phyloP scores from a whole-genome alignment of 2,113 vertebrate genomes.

The Picathartes gymnocephalus region DNA sequence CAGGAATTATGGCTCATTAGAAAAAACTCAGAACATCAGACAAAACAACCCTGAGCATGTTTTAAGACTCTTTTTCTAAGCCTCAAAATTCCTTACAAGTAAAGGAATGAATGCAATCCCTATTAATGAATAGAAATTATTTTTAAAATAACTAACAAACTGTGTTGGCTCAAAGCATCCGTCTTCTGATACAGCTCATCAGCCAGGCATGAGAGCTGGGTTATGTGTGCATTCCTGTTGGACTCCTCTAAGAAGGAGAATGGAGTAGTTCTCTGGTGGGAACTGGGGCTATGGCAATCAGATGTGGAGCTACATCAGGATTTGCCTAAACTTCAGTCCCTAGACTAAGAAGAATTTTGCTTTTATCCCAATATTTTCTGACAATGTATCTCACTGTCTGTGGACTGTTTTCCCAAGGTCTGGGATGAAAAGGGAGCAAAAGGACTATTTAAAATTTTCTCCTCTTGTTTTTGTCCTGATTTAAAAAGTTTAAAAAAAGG shows the following conservation, averaged over 20 bases:
- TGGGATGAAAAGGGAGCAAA: background rate
- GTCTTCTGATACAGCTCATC: background rate
- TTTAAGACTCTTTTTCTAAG: background rate
- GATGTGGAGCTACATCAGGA: background rate
- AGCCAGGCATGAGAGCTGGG: background rate
- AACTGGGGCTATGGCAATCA: background rate
- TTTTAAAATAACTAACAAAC: background rate
- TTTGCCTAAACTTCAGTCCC: background rate
- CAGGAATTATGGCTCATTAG: background rate
- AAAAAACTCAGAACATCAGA: background rate
- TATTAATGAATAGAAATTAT: conserved; percentile 9
- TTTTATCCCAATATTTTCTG: background rate
- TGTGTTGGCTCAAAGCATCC: background rate
- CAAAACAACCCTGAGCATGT: background rate
- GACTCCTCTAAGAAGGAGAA: background rate
- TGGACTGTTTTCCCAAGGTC: background rate
- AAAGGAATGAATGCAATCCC: background rate
- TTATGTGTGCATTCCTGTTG: background rate
- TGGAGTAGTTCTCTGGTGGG: background rate
- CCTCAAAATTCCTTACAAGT: background rate
- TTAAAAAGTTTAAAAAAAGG: background rate
- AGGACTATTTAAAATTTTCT: background rate
- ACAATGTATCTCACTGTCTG: background rate
- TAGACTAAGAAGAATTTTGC: background rate
- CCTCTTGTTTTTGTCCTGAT: background rate